phyloP scores from a whole-genome alignment of 2,113 vertebrate genomes.

The Natator depressus region DNA sequence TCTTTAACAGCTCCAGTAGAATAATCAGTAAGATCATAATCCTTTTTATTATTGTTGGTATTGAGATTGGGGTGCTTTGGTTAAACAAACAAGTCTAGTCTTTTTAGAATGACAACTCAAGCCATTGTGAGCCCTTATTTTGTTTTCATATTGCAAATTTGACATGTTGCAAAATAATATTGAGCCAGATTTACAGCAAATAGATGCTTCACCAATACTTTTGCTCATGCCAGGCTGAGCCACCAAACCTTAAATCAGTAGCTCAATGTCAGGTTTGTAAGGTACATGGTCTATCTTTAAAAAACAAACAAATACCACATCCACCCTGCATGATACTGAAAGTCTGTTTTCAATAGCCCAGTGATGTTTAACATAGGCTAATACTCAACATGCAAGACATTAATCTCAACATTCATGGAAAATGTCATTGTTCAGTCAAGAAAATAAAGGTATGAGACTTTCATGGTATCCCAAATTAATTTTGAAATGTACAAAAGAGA shows the following conservation, averaged over 20 bases:
- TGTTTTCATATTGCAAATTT: conserved; percentile 36
- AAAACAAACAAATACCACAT: not conserved
- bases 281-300: conserved; percentile 7
- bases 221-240: not conserved
- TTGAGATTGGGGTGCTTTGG: conserved; percentile 11
- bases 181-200: conserved; percentile 31
- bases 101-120: conserved; percentile 41
- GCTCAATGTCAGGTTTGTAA: conserved; percentile 29
- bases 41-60: conserved; percentile 42
- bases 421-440: conserved; percentile 33
- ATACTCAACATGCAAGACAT: conserved; percentile 24
- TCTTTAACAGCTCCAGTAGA: conserved; percentile 19
- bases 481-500: conserved; percentile 46
- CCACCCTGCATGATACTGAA: not conserved
- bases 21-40: conserved; percentile 11
- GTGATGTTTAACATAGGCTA: conserved; percentile 9
- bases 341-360: not conserved
- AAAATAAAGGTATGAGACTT: conserved; percentile 61
- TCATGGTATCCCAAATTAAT: conserved; percentile 22
- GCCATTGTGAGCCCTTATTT: conserved; percentile 2
- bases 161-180: conserved; percentile 22
- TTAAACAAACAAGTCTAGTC: conserved; percentile 14
- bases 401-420: conserved; percentile 58
- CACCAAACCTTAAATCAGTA: conserved; percentile 52
- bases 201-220: conserved; percentile 59